phyloP scores from a whole-genome alignment of 2,797 vertebrate species.

The Typhlichthys eigenmanni region DNA sequence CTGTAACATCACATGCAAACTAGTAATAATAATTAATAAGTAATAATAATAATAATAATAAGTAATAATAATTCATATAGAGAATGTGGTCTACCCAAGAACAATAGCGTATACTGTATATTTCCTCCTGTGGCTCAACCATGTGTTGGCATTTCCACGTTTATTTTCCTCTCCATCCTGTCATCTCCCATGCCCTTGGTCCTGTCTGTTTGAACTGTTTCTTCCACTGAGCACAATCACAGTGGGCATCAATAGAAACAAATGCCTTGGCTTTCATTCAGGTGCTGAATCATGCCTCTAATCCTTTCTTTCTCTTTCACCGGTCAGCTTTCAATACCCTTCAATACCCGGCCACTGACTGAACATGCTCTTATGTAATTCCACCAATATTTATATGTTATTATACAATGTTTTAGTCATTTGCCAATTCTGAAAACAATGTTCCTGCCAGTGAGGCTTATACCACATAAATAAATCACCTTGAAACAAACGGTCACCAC shows the following conservation, averaged over 20 bases:
- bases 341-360: constrained; percentile 32
- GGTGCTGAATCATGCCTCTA: constrained; percentile 62
- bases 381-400: constrained; percentile 51
- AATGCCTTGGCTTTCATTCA: constrained; percentile 42
- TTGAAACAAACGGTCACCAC: not conserved
- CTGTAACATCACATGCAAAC: too few species aligned
- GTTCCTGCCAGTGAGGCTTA: constrained; percentile 32
- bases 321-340: constrained; percentile 48
- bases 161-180: not conserved
- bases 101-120: too few species aligned
- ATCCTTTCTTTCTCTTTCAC: constrained; percentile 48
- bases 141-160: too few species aligned
- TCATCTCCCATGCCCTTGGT: not conserved
- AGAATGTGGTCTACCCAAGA: too few species aligned
- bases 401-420: constrained; percentile 52
- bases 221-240: constrained; percentile 39
- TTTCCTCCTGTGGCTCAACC: too few species aligned
- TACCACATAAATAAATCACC: constrained; percentile 38
- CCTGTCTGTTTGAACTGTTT: constrained; percentile 5
- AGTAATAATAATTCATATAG: too few species aligned
- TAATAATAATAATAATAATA: too few species aligned
- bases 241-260: constrained; percentile 9
- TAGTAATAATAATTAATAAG: too few species aligned
- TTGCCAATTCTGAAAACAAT: constrained; percentile 41
- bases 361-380: constrained; percentile 51